These are phyloP conservation scores for Gymnosoma rotundatum DNA, from an alignment of 2,888 invertebrate genomes.

Conservation along the genomic window DNA sequence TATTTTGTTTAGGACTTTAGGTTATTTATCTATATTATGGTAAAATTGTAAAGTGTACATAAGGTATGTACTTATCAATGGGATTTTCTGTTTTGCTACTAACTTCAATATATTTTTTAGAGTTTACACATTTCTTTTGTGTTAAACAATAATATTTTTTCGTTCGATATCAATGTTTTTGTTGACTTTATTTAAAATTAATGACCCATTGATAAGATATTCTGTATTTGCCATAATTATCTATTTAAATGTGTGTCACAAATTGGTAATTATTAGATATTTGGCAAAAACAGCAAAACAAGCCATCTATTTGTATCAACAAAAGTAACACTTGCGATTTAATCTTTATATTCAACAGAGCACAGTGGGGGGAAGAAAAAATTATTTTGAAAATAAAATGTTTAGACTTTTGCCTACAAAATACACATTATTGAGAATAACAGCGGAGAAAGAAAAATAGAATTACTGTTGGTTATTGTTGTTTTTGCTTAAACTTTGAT, in stretches of 20 bases:
- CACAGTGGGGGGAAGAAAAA: too few species aligned
- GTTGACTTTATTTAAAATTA: slow-evolving; percentile 26
- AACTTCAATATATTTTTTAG: background rate
- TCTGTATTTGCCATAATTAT: background rate
- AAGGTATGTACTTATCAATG: slow-evolving; percentile 17
- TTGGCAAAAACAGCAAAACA: background rate
- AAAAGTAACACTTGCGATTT: too few species aligned
- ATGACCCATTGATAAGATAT: slow-evolving; percentile 54
- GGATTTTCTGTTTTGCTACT: background rate
- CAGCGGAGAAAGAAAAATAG: too few species aligned
- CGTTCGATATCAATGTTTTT: slow-evolving; percentile 1
- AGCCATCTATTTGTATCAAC: too few species aligned
- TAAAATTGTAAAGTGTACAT: slow-evolving; percentile 36
- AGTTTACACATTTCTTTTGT: background rate
- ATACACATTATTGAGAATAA: too few species aligned
- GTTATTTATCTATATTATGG: slow-evolving; percentile 20
- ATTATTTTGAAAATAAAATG: too few species aligned
- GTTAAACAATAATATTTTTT: slow-evolving; percentile 20
- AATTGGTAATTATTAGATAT: slow-evolving; percentile 5
- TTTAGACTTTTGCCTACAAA: too few species aligned
- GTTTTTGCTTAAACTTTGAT: too few species aligned
- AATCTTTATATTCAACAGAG: too few species aligned
- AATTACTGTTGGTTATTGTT: too few species aligned
- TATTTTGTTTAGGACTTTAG: slow-evolving; percentile 21
- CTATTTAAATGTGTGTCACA: background rate